phyloP scores from a whole-genome alignment of 2,888 invertebrate species.

The Chironomus riparius region DNA sequence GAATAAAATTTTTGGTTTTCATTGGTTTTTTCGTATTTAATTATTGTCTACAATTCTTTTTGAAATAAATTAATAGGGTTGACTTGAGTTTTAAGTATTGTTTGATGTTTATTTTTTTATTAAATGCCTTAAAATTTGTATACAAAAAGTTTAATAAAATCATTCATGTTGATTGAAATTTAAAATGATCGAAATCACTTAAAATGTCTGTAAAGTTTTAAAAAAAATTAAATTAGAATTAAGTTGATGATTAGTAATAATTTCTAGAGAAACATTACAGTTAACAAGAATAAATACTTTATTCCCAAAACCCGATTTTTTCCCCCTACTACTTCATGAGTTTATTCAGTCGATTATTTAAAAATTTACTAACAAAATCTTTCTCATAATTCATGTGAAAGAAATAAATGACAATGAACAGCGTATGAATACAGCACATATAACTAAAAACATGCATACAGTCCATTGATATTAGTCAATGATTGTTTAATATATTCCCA shows the following conservation, averaged over 20 bases:
- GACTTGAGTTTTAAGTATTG: constrained; percentile 7
- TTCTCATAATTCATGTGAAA: constrained; percentile 21
- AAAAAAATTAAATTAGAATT: too few species aligned
- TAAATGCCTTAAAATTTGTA: too few species aligned
- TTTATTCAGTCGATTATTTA: neutral
- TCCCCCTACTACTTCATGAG: neutral
- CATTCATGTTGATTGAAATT: neutral
- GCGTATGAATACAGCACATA: neutral
- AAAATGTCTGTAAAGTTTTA: too few species aligned
- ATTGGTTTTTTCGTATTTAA: too few species aligned
- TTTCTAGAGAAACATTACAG: too few species aligned
- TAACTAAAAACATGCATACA: neutral
- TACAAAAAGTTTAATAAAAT: neutral
- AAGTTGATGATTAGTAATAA: too few species aligned
- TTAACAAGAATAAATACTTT: too few species aligned
- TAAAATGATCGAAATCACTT: too few species aligned
- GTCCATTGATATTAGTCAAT: constrained; percentile 11
- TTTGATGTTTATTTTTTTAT: constrained; percentile 5
- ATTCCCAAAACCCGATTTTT: too few species aligned
- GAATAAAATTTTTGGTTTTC: too few species aligned
- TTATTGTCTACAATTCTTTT: neutral
- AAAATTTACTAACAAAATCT: constrained; percentile 24
- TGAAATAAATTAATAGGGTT: neutral
- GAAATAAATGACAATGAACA: constrained; percentile 5
- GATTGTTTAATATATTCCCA: constrained; percentile 14